Base-by-base conservation (phyloP, 2,888 invertebrate genomes). In the Rhyacophila evoluta region DNA sequence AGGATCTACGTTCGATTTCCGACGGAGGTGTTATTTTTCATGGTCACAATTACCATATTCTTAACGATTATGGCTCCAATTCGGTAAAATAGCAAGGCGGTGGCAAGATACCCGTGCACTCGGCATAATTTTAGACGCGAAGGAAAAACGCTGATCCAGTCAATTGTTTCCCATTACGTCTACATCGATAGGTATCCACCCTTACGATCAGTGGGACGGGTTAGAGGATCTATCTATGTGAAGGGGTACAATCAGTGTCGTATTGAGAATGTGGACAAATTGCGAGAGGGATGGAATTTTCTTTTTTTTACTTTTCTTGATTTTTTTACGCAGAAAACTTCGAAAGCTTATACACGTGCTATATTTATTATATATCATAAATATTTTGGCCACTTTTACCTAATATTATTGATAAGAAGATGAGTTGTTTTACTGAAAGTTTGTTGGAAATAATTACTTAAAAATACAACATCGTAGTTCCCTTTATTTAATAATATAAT, bases 151-250 rank as follows among this genome's bases (percentile, higher is more conserved):
- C 80, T 80, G 80, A 80, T 68, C 55, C 27, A 71, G 77, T 75
- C 77, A 33, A 80, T 78, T 74, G 78, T 78, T 74, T 78, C 67
- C 78, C 74, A 70, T 78, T 74, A 77, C 77, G 73, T 77, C 69
- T 69, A 28, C 28, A 33, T 28, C 69, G 69, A 69, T 69, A 33
- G 69, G 29, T 33, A 10, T 69, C 69, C 69, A 69, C 28, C 69
- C 29, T 11, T 10, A 11, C 12, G 69, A 55, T 55, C 12, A 55
- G 55, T 10, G 55, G 55, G 10, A 55, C 25, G 55, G 55, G 55
- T 12, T 19, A 19, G 55, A 55, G 19, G 55, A 55, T 10, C 55
- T 19, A 55, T 15, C 55, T 55, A 55, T 15, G 19, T 55, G 55
- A 55, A 55, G 55, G 39, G 55, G 55, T 55, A 19, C 55, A 55